phyloP scores from a whole-genome alignment of 2,888 invertebrate species.

The Hemistola chrysoprasaria region DNA sequence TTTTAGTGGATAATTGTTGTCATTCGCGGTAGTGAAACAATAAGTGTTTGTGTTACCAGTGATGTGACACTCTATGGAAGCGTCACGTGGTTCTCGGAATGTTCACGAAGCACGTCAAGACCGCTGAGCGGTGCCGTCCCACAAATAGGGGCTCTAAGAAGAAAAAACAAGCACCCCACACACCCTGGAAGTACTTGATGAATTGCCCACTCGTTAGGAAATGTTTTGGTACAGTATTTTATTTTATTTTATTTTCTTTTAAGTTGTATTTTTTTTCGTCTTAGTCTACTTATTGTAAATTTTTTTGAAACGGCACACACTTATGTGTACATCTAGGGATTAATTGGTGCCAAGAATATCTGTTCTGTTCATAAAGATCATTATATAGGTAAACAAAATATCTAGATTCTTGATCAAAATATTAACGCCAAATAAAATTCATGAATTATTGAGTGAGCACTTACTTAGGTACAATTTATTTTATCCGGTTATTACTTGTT shows the following conservation, averaged over 20 bases:
- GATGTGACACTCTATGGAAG: constrained; percentile 78
- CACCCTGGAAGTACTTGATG: constrained; percentile 83
- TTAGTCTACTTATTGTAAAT: too few relatives aligned
- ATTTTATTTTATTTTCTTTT: constrained; percentile 24
- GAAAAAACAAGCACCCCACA: constrained; percentile 77
- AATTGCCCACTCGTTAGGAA: constrained; percentile 83
- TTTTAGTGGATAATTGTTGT: constrained; percentile 62
- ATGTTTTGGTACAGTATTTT: constrained; percentile 81
- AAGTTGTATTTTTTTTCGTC: neutral
- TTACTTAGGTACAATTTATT: too few relatives aligned
- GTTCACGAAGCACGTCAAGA: constrained; percentile 78
- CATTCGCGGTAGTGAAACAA: constrained; percentile 60
- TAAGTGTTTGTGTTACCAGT: constrained; percentile 59
- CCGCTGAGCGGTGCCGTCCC: constrained; percentile 74
- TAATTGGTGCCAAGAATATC: too few relatives aligned
- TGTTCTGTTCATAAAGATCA: too few relatives aligned
- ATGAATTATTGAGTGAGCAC: too few relatives aligned
- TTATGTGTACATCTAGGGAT: too few relatives aligned
- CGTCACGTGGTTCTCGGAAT: constrained; percentile 72
- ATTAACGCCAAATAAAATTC: too few relatives aligned
- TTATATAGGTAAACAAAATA: too few relatives aligned
- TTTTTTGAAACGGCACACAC: too few relatives aligned
- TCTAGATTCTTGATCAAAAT: too few relatives aligned
- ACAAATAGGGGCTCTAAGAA: constrained; percentile 75
- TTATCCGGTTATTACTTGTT: too few relatives aligned